Evolutionary conservation across 2,113 vertebrate species (phyloP).

Genomic region (Ictalurus punctatus): DNA sequence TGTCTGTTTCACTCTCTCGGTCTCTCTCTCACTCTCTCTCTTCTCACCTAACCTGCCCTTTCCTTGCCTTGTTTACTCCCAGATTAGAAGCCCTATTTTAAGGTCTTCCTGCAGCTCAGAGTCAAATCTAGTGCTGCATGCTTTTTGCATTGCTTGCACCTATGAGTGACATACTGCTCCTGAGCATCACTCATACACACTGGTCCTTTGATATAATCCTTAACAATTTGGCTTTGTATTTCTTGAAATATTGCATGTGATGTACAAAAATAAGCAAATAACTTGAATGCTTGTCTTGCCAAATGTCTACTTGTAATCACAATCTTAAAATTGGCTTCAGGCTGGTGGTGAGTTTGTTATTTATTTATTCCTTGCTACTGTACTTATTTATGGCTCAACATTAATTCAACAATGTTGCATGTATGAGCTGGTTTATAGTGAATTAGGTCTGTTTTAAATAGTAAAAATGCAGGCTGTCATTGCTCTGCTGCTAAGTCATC

Average conservation of each 20-base stretch:
- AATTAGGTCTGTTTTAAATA: neutral
- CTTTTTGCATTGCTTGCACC: conserved; percentile 51
- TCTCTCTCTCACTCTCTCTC: conserved; percentile 16
- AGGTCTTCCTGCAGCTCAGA: conserved; percentile 64
- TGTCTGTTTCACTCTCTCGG: neutral
- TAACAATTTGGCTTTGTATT: neutral
- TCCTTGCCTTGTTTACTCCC: conserved; percentile 69
- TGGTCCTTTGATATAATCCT: neutral
- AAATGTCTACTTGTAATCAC: neutral
- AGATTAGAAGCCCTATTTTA: conserved; percentile 73
- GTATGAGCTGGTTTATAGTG: neutral
- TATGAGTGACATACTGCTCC: conserved; percentile 32
- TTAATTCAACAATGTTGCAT: neutral
- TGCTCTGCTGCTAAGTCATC: conserved; percentile 17
- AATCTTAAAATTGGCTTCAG: neutral
- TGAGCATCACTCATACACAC: conserved; percentile 7
- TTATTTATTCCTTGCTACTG: neutral
- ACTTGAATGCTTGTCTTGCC: neutral
- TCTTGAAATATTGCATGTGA: neutral
- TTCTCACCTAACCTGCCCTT: conserved; percentile 40
- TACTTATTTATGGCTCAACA: neutral
- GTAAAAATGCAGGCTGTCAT: neutral
- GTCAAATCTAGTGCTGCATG: conserved; percentile 68
- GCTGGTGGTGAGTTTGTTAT: neutral
- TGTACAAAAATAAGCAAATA: neutral